These are phyloP conservation scores for Pteropus rufus DNA, from an alignment of 2,797 vertebrate genomes.

Conservation along the genomic window DNA sequence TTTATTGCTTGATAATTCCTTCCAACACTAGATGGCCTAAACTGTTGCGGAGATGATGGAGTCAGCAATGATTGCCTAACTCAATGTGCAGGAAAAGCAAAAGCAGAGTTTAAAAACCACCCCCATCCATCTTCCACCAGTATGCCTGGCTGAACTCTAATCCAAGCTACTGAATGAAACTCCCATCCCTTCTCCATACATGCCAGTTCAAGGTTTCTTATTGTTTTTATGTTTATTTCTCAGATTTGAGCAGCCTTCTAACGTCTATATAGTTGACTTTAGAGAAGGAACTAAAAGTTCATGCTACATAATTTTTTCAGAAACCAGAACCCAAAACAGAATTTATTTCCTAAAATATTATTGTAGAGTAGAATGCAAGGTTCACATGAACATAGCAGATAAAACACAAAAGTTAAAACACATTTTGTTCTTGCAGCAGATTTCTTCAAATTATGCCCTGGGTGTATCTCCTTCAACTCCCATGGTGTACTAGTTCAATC, in stretches of 20 bases:
- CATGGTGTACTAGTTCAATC: background rate
- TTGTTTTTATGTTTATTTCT: constrained; percentile 5
- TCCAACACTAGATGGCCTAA: background rate
- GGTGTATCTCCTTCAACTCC: background rate
- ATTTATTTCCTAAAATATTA: constrained; percentile 30
- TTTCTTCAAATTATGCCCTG: background rate
- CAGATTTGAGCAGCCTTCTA: background rate
- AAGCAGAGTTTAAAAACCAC: background rate
- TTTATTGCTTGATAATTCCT: background rate
- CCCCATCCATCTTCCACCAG: background rate
- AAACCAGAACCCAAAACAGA: background rate
- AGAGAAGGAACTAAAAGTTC: background rate
- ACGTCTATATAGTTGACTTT: background rate
- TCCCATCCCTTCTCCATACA: background rate
- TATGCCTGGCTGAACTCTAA: background rate
- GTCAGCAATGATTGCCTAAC: background rate
- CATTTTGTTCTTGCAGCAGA: background rate
- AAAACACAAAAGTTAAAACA: constrained; percentile 13
- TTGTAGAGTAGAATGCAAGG: background rate
- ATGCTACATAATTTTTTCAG: background rate
- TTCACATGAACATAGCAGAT: background rate
- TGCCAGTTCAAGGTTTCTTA: background rate
- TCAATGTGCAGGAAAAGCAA: background rate
- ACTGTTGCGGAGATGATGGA: background rate
- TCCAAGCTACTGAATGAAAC: background rate